Evolutionary conservation across 2,113 vertebrate genomes (phyloP), one percentile per base, ranked within the genome.

Genomic region (Oryzias celebensis): DNA sequence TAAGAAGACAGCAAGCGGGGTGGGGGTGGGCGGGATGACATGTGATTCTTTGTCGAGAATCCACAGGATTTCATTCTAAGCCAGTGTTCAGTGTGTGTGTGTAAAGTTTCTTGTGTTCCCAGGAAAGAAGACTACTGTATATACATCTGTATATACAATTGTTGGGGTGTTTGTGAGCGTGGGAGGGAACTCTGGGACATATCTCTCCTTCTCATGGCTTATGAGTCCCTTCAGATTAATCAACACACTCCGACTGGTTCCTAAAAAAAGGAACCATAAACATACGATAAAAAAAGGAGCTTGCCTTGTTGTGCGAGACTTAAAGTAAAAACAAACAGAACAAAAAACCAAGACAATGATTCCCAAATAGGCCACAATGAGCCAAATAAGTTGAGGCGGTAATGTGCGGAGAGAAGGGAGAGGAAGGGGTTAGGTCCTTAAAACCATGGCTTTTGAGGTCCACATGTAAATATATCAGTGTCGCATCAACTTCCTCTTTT

Each of bases 391-490:
- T 51, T 56, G 71, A 71, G 54, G 45, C 58, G 57, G 31, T 41
- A 51, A 31, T 55, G 43, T 14, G 7, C 55, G 57, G 58, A 14
- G 31, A 62, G 14, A 65, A 17, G 7, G 16, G 28, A 41, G 58
- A 46, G 47, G 59, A 36, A 23, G 64, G 20, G 61, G 51, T 8
- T 81, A 85, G 86, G 85, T 86, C 82, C 85, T 81, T 82, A 78
- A 78, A 80, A 71, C 82, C 77, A 87, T 88, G 84, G 86, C 84
- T 87, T 87, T 70, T 77, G 60, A 85, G 78, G 78, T 83, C 78
- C 86, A 71, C 64, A 13, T 68, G 53, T 50, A 24, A 75, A 65
- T 5, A 13, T 73, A 75, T 67, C 1, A 10, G 46, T 55, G 71
- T 62, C 14, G 43, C 66, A 74, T 77, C 75, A 47, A 17, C n/a